Evolutionary conservation across 2,113 vertebrate genomes (phyloP).

Genomic region (Myiagra hebetior): DNA sequence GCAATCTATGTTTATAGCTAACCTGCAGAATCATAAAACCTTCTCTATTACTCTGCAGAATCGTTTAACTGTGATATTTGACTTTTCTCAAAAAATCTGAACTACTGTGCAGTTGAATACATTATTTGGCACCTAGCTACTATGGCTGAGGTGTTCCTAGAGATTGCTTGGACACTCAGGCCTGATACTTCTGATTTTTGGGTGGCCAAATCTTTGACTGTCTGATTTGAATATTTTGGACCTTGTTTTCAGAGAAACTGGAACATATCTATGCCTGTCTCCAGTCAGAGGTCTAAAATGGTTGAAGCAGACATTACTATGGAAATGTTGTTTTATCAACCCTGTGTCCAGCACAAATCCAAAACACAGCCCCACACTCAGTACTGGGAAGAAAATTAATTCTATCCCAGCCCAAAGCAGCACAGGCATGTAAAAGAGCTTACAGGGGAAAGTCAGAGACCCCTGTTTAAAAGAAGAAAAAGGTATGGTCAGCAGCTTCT

Average conservation of each 20-base stretch:
- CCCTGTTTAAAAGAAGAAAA: not conserved
- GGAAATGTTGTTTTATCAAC: not conserved
- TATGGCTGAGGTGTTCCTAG: not conserved
- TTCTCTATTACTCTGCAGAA: not conserved
- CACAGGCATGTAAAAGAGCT: not conserved
- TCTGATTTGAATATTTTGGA: not conserved
- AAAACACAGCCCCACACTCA: not conserved
- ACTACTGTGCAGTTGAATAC: not conserved
- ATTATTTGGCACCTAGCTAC: not conserved
- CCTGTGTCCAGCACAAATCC: not conserved
- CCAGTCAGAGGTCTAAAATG: not conserved
- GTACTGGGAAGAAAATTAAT: not conserved
- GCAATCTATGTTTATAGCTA: constrained; percentile 1
- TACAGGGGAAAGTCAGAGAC: not conserved
- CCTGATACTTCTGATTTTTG: not conserved
- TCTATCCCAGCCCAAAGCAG: not conserved
- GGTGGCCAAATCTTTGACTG: not conserved
- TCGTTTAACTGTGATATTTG: not conserved
- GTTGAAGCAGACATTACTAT: not conserved
- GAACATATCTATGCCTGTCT: not conserved
- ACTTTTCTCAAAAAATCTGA: not conserved
- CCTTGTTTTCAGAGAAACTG: not conserved
- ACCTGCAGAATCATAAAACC: not conserved
- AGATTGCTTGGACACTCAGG: not conserved
- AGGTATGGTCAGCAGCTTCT: not conserved